These are phyloP conservation scores for Pelvicachromis taeniatus DNA, from an alignment of 2,113 vertebrate genomes.

Conservation along the genomic window DNA sequence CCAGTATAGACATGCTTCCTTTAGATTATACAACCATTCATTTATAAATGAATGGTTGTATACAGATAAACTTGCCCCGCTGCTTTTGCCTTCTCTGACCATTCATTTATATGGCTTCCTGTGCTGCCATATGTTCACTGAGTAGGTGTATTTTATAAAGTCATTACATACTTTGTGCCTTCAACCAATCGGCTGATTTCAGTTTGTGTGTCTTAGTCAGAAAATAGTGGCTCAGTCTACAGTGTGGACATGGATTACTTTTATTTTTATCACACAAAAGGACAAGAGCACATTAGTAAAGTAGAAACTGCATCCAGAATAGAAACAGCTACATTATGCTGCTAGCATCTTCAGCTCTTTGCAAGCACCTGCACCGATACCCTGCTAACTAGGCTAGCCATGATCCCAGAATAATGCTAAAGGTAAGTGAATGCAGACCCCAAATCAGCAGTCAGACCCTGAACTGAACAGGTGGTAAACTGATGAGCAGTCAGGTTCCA, in stretches of 20 bases:
- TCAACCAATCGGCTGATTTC: background rate
- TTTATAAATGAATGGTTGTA: too few species aligned
- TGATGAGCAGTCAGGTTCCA: background rate
- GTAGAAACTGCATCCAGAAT: too few species aligned
- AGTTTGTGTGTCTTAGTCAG: background rate
- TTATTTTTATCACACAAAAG: background rate
- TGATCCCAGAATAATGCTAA: background rate
- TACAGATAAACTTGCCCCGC: too few species aligned
- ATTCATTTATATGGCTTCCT: too few species aligned
- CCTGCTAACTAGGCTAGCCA: background rate
- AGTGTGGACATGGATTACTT: background rate
- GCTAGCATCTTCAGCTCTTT: background rate
- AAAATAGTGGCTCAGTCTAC: too few species aligned
- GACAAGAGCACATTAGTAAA: accelerated
- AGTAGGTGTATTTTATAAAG: background rate
- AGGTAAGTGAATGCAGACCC: background rate
- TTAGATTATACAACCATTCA: too few species aligned
- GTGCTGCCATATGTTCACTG: background rate
- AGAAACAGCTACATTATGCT: background rate
- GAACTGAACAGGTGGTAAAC: background rate
- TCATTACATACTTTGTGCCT: background rate
- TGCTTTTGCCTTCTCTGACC: too few species aligned
- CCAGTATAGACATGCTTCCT: background rate
- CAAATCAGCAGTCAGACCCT: background rate
- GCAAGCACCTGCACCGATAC: accelerated